Evolutionary conservation across 1,140 invertebrate genomes (phyloP).

Genomic region (Aethina tumida): DNA sequence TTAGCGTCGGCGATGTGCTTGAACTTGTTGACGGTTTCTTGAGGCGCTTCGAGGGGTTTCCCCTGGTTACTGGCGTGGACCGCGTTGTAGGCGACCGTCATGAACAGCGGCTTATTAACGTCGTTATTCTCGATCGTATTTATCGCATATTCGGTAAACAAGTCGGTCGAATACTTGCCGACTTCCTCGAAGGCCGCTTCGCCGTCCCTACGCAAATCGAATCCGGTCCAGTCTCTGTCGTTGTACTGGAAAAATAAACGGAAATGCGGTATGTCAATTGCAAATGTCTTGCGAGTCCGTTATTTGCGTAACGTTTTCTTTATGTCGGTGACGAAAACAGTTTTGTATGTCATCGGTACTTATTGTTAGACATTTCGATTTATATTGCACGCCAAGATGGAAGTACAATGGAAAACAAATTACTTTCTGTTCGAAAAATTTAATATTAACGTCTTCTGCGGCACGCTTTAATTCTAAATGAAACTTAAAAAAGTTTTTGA

Average conservation of each 20-base stretch:
- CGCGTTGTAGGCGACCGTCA: slow-evolving; percentile 58
- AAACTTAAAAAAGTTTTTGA: background rate
- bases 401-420: no score
- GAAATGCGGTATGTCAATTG: no score
- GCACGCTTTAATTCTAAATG: background rate
- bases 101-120: slow-evolving; percentile 48
- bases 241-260: slow-evolving; percentile 30
- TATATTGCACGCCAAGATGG: no score
- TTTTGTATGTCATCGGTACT: no score
- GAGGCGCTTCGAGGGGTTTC: slow-evolving; percentile 48
- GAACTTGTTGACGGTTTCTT: slow-evolving; percentile 52
- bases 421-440: no score
- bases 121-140: slow-evolving; percentile 49
- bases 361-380: no score
- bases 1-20: slow-evolving; percentile 52
- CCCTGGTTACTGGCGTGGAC: slow-evolving; percentile 52
- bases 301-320: no score
- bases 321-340: no score
- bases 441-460: no score
- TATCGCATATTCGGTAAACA: slow-evolving; percentile 55
- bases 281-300: no score
- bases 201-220: slow-evolving; percentile 53
- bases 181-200: slow-evolving; percentile 46
- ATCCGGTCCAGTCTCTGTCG: slow-evolving; percentile 47
- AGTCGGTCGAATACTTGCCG: slow-evolving; percentile 58